These are phyloP conservation scores for Sanderia malayensis DNA, from an alignment of 30 jellyfish, hydroid and myxozoan genomes.

Conservation along the genomic window DNA sequence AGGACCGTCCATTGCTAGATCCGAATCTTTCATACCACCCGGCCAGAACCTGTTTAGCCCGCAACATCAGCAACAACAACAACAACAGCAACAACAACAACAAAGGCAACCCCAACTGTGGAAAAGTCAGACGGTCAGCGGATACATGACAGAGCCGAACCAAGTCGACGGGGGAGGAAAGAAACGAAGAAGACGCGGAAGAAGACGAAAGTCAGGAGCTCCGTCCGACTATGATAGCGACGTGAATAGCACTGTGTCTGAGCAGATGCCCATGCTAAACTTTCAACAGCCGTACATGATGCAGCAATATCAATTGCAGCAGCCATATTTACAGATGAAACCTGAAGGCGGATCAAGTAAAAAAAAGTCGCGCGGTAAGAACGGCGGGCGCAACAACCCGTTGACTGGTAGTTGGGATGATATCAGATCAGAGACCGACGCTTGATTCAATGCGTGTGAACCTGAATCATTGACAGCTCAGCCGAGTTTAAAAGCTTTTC, in stretches of 20 bases:
- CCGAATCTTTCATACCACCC: background rate
- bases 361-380: slow-evolving; percentile 46
- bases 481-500: no score
- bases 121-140: slow-evolving; percentile 23
- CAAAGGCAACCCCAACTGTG: background rate
- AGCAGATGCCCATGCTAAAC: slow-evolving; percentile 86
- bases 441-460: slow-evolving; percentile 27
- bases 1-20: background rate
- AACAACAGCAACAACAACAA: background rate
- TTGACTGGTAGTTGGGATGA: slow-evolving; percentile 99
- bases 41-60: slow-evolving; percentile 27
- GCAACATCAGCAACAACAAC: slow-evolving; percentile 3
- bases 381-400: slow-evolving; percentile 53
- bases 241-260: slow-evolving; percentile 81
- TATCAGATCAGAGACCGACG: slow-evolving; percentile 78
- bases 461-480: no score
- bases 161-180: slow-evolving; percentile 51
- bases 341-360: slow-evolving; percentile 5
- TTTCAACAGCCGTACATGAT: slow-evolving; percentile 40
- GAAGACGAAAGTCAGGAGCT: slow-evolving; percentile 35
- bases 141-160: slow-evolving; percentile 90
- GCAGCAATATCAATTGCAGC: slow-evolving; percentile 25
- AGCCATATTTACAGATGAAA: no score
- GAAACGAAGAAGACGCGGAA: slow-evolving; percentile 52
- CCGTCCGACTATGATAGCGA: slow-evolving; percentile 93